A percentile compares a stretch with the other conserved stretches of the same genome.
Conservation (phyloP, 2,113 vertebrate species). For the Craseonycteris thonglongyai region DNA sequence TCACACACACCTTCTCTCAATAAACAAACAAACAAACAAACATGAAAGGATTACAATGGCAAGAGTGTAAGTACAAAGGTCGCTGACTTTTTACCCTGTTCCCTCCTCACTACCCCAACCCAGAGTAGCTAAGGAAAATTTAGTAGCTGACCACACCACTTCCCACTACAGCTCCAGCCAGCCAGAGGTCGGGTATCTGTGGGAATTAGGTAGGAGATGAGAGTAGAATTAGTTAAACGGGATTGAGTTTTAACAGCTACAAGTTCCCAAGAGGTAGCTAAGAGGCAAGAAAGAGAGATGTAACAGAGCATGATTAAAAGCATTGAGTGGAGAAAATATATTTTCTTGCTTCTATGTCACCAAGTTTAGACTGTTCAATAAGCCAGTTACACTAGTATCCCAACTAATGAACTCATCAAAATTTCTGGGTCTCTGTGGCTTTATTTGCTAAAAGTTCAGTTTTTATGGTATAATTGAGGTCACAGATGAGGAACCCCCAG, state of each 20-base stretch:
- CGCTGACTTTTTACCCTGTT: neutral
- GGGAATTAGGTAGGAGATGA: neutral
- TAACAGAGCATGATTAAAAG: neutral
- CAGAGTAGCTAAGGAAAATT: neutral
- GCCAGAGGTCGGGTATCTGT: neutral
- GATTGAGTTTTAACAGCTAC: neutral
- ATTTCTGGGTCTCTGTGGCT: neutral
- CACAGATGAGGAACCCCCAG: neutral
- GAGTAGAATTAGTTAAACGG: neutral
- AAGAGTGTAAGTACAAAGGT: neutral
- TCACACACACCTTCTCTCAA: too few species aligned
- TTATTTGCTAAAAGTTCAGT: neutral
- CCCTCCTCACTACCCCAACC: neutral
- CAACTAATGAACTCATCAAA: neutral
- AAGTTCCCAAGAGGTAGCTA: neutral
- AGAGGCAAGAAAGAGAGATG: neutral
- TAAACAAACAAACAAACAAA: too few species aligned
- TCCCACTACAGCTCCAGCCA: neutral
- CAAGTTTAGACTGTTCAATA: neutral
- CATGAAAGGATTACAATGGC: neutral
- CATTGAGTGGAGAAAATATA: neutral
- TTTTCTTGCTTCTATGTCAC: neutral
- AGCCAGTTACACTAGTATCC: neutral
- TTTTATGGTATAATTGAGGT: conserved; percentile 11
- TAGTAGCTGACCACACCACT: neutral